Evolutionary conservation across 2,113 vertebrate species (phyloP).

Genomic region (Alligator mississippiensis): DNA sequence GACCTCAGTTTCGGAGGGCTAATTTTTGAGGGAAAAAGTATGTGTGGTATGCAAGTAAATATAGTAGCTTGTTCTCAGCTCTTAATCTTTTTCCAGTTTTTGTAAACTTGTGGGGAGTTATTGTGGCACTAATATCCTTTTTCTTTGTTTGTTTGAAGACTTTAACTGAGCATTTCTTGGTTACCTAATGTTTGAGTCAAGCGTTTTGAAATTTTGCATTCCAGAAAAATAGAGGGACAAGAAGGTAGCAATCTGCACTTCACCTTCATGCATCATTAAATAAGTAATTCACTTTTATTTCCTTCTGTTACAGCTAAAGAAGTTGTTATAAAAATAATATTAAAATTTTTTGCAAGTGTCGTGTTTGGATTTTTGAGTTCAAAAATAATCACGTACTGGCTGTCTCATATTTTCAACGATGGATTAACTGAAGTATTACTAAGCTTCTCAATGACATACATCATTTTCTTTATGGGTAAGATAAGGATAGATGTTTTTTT

Average conservation of each 20-base stretch:
- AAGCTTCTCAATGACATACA: conserved; percentile 37
- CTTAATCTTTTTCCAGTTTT: neutral
- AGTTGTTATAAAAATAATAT: conserved; percentile 5
- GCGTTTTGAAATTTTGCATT: neutral
- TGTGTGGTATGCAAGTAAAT: too few relatives aligned
- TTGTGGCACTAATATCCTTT: neutral
- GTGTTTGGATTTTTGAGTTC: conserved; percentile 34
- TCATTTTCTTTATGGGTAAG: conserved; percentile 54
- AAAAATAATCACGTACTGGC: conserved; percentile 7
- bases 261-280: neutral
- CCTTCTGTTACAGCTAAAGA: conserved; percentile 14
- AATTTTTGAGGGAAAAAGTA: too few relatives aligned
- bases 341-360: conserved; percentile 31
- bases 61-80: neutral
- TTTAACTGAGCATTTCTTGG: neutral
- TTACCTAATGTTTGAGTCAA: neutral
- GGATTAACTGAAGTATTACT: conserved; percentile 41
- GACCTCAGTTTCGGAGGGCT: too few relatives aligned
- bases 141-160: neutral
- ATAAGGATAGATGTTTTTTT: neutral
- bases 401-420: conserved; percentile 47
- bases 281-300: neutral
- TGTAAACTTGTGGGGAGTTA: neutral
- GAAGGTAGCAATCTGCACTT: neutral
- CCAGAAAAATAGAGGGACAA: neutral